Evolutionary conservation across 1,140 invertebrate genomes (phyloP).

Genomic region (Propsilocerus akamusi): DNA sequence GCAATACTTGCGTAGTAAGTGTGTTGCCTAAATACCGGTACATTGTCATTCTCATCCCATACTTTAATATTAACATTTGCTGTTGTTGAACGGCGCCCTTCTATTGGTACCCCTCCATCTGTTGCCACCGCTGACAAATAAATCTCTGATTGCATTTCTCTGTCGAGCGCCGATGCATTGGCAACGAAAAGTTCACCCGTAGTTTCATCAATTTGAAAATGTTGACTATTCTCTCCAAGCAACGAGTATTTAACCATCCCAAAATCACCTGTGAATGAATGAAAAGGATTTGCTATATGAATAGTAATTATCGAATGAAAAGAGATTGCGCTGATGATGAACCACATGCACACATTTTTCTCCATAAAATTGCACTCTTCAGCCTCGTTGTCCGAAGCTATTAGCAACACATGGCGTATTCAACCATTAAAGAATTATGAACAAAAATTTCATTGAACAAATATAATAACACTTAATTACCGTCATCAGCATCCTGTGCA

Average conservation of each 20-base stretch:
- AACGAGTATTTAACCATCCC: constrained; percentile 59
- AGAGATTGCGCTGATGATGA: background rate
- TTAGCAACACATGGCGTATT: background rate
- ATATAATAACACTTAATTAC: constrained; percentile 15
- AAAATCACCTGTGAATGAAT: constrained; percentile 29
- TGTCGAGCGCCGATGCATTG: constrained; percentile 52
- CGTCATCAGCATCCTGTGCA: constrained; percentile 56
- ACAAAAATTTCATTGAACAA: background rate
- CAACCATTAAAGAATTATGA: background rate
- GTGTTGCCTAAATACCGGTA: constrained; percentile 54
- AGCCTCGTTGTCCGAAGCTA: background rate
- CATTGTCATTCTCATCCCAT: constrained; percentile 67
- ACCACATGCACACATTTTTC: background rate
- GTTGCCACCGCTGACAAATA: constrained; percentile 58
- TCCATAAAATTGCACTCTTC: background rate
- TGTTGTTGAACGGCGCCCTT: constrained; percentile 42
- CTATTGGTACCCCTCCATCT: constrained; percentile 48
- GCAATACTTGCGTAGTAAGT: constrained; percentile 59
- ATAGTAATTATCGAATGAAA: background rate
- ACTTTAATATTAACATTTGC: constrained; percentile 63
- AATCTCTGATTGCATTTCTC: constrained; percentile 51
- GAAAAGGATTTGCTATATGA: background rate
- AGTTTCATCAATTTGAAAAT: constrained; percentile 49
- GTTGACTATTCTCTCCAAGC: constrained; percentile 45
- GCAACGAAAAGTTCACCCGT: constrained; percentile 63